phyloP scores from a whole-genome alignment of 2,113 vertebrate genomes.

The Gallinago media region DNA sequence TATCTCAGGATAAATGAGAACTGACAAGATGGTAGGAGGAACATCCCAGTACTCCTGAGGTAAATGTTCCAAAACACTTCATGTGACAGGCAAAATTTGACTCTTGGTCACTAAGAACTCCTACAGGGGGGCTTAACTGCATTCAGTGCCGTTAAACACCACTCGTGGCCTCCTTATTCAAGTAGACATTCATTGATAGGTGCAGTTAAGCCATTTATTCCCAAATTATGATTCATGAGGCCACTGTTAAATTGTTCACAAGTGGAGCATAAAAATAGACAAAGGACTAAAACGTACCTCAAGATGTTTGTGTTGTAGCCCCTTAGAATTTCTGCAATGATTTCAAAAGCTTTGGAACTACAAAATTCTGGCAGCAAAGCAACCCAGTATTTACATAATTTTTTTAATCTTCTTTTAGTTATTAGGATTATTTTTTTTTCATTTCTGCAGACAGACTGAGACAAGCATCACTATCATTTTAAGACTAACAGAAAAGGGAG shows the following conservation, averaged over 20 bases:
- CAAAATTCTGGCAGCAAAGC: neutral
- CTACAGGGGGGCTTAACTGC: neutral
- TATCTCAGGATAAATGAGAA: neutral
- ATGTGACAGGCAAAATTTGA: neutral
- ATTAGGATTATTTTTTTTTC: neutral
- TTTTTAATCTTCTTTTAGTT: neutral
- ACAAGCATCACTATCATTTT: neutral
- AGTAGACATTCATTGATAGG: neutral
- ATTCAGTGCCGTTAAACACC: neutral
- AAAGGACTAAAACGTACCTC: neutral
- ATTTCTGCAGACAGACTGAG: neutral
- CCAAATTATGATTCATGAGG: neutral
- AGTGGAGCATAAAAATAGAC: neutral
- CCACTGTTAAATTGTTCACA: neutral
- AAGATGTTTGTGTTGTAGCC: neutral
- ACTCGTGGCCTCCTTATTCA: neutral
- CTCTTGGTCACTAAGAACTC: neutral
- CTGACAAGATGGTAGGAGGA: neutral
- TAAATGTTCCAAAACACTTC: neutral
- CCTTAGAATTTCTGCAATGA: neutral
- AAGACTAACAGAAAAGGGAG: neutral
- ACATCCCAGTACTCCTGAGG: neutral
- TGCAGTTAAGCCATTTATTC: neutral
- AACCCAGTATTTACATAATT: neutral
- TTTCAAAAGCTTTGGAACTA: neutral